A percentile compares a stretch with the other conserved stretches of the same genome.
Evolutionary conservation across 2,113 vertebrate genomes (phyloP).

Genomic region (Zosterops hypoxanthus): DNA sequence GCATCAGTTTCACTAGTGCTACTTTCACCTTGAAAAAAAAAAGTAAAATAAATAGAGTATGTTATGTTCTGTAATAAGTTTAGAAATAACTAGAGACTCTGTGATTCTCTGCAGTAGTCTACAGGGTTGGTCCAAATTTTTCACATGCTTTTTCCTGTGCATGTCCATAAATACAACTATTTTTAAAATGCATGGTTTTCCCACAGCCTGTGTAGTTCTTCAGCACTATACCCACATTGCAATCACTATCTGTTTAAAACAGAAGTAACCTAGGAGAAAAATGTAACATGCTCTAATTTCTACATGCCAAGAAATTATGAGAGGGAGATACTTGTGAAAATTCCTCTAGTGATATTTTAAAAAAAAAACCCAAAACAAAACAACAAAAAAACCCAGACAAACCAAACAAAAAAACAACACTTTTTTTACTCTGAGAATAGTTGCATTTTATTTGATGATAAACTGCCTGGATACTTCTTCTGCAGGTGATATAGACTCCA

Average conservation of each 20-base stretch:
- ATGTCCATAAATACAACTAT: neutral
- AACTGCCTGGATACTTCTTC: neutral
- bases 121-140: neutral
- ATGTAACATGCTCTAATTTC: neutral
- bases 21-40: neutral
- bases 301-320: neutral
- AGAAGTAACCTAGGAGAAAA: neutral
- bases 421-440: neutral
- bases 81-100: neutral
- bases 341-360: neutral
- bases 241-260: neutral
- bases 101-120: neutral
- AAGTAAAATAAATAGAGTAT: neutral
- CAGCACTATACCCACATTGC: neutral
- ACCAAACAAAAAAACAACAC: neutral
- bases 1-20: neutral
- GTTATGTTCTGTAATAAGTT: neutral
- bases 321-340: neutral
- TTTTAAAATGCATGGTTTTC: neutral
- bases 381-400: accelerated
- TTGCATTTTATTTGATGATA: neutral
- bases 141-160: neutral
- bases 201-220: neutral
- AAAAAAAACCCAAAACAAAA: accelerated
- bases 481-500: neutral